These are phyloP conservation scores for Linepithema humile DNA, from an alignment of 1,140 invertebrate species.

Conservation along the genomic window DNA sequence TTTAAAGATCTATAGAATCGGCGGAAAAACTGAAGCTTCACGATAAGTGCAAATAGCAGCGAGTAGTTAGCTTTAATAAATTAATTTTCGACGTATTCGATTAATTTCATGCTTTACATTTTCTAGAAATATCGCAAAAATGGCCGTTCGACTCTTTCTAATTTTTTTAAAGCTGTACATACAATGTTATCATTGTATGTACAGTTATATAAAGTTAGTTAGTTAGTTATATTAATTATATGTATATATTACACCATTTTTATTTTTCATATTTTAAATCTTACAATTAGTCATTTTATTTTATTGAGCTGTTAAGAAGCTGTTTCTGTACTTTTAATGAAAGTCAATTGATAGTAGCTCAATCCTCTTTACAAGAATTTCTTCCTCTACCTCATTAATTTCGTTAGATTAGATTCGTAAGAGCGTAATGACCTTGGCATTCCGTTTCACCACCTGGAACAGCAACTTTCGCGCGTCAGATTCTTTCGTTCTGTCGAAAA, in stretches of 20 bases:
- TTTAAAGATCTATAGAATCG: not conserved
- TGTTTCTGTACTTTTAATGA: too few species aligned
- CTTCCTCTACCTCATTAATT: not conserved
- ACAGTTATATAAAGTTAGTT: too few species aligned
- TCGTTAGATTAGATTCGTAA: not conserved
- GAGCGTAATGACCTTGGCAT: constrained; percentile 30
- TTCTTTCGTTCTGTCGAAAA: constrained; percentile 25
- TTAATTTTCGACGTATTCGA: not conserved
- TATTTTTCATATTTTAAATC: too few species aligned
- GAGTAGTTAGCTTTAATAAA: not conserved
- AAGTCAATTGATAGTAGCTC: too few species aligned
- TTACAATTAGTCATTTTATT: too few species aligned
- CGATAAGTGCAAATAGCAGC: not conserved
- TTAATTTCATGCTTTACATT: not conserved
- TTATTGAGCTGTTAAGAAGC: too few species aligned
- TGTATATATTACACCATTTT: too few species aligned
- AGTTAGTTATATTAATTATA: too few species aligned
- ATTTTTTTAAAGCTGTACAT: too few species aligned
- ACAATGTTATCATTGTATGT: too few species aligned
- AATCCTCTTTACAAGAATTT: not conserved
- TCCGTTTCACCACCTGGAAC: not conserved
- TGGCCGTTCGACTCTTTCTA: too few species aligned
- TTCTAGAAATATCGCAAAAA: too few species aligned
- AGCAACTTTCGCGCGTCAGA: not conserved
- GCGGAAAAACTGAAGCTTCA: not conserved